Conservation (phyloP, 2,888 invertebrate species). For the Pedicia rivosa region DNA sequence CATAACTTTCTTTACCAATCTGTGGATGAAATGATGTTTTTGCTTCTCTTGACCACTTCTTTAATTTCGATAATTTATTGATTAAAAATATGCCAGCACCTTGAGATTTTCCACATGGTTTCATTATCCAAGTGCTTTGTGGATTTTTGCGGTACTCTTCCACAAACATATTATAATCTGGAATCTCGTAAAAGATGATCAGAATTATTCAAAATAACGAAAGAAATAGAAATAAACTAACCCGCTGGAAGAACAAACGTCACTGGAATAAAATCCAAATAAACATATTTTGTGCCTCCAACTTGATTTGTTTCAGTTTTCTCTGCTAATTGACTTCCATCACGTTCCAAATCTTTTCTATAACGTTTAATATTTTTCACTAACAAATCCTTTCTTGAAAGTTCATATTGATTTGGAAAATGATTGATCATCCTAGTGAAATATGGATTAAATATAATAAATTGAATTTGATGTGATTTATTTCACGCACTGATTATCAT, state of each 20-base stretch:
- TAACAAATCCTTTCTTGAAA: conserved; percentile 88
- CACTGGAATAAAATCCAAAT: conserved; percentile 83
- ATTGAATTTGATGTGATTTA: neutral
- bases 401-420: conserved; percentile 90
- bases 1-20: conserved; percentile 78
- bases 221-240: conserved; percentile 12
- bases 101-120: conserved; percentile 89
- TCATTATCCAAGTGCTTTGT: conserved; percentile 95
- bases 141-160: conserved; percentile 91
- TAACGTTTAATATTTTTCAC: conserved; percentile 94
- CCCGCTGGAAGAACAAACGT: conserved; percentile 83
- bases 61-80: conserved; percentile 85
- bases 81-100: conserved; percentile 92
- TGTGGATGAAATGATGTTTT: conserved; percentile 75
- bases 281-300: conserved; percentile 57
- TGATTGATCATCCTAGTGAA: conserved; percentile 70
- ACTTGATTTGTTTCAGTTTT: conserved; percentile 37
- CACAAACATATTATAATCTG: conserved; percentile 91
- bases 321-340: conserved; percentile 74
- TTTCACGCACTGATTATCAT: conserved; percentile 78
- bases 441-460: conserved; percentile 2
- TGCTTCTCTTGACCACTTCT: conserved; percentile 77
- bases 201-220: neutral
- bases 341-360: conserved; percentile 80
- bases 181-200: too few species aligned